These are phyloP conservation scores for Anguilla anguilla DNA, from an alignment of 2,797 vertebrate genomes.

Conservation along the genomic window DNA sequence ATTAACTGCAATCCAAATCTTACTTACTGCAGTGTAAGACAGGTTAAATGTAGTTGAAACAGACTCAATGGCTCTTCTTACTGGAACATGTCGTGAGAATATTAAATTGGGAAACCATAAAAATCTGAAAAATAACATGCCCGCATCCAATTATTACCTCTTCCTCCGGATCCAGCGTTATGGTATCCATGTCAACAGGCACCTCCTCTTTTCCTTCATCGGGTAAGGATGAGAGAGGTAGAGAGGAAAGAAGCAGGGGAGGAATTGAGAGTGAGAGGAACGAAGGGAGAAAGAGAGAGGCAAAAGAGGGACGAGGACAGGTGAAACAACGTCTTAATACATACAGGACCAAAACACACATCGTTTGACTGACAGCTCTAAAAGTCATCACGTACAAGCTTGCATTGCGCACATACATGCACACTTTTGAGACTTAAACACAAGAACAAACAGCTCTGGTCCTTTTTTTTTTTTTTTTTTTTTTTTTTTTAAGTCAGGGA, in stretches of 20 bases:
- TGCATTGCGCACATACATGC: neutral
- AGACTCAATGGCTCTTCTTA: neutral
- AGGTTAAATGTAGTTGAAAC: neutral
- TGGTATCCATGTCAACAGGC: slow-evolving; percentile 95
- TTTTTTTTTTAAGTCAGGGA: neutral
- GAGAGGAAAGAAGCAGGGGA: neutral
- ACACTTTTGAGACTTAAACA: neutral
- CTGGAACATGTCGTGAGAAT: neutral
- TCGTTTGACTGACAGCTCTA: neutral
- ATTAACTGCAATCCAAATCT: neutral
- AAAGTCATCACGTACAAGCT: neutral
- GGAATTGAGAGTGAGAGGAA: no score
- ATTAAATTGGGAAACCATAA: neutral
- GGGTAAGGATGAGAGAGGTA: neutral
- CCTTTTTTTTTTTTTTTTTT: no score
- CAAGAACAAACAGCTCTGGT: neutral
- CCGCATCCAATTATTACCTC: slow-evolving; percentile 76
- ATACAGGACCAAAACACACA: neutral
- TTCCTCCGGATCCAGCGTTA: slow-evolving; percentile 91
- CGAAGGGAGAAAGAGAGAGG: neutral
- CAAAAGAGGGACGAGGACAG: neutral
- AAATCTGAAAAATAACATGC: neutral
- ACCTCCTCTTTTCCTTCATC: slow-evolving; percentile 81
- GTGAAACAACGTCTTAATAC: neutral
- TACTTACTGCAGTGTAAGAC: neutral